phyloP scores from a whole-genome alignment of 2,113 vertebrate genomes.

The Lasiurus borealis region DNA sequence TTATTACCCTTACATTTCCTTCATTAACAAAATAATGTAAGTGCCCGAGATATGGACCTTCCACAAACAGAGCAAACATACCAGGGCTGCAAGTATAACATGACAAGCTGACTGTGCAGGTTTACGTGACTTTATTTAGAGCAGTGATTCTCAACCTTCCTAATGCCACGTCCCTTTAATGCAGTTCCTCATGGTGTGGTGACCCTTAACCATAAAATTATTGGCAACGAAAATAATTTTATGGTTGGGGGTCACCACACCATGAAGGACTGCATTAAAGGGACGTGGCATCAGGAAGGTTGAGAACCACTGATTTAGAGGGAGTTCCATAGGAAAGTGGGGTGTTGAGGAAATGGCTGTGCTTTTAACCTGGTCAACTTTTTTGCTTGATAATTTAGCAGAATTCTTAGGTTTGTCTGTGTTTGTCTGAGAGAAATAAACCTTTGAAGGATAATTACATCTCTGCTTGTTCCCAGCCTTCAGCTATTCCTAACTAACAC shows the following conservation, averaged over 20 bases:
- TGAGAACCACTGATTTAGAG: background rate
- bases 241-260: too few species aligned
- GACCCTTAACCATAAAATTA: too few species aligned
- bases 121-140: background rate
- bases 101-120: background rate
- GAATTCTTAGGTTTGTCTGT: background rate
- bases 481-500: background rate
- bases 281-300: too few species aligned
- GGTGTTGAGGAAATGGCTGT: background rate
- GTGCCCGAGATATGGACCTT: background rate
- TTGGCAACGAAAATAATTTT: too few species aligned
- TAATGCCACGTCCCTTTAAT: too few species aligned
- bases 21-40: slow-evolving; percentile 41
- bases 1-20: background rate
- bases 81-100: background rate
- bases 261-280: too few species aligned
- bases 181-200: too few species aligned
- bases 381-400: background rate
- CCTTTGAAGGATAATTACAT: slow-evolving; percentile 7
- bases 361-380: background rate
- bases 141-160: too few species aligned
- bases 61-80: background rate
- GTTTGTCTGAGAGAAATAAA: slow-evolving; percentile 6
- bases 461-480: background rate
- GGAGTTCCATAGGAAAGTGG: background rate